These are phyloP conservation scores for Microchirus variegatus DNA, from an alignment of 2,797 vertebrate species.

Conservation along the genomic window DNA sequence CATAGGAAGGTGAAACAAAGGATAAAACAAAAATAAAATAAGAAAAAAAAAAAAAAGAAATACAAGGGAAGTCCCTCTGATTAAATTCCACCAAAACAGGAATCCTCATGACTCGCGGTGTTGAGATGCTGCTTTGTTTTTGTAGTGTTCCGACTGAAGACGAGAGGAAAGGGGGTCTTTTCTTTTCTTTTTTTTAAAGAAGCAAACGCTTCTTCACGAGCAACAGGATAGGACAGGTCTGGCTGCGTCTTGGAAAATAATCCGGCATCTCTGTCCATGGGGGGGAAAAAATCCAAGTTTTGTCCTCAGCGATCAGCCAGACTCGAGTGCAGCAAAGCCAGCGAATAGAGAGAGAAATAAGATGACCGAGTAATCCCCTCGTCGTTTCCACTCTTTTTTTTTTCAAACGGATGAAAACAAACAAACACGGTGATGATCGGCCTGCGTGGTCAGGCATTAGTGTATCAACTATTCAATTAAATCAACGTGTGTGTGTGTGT, in stretches of 20 bases:
- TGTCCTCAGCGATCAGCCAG: constrained; percentile 61
- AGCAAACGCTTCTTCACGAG: constrained; percentile 61
- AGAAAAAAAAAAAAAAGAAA: constrained; percentile 1
- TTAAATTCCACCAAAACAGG: constrained; percentile 56
- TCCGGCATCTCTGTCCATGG: constrained; percentile 69
- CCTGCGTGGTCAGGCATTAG: constrained; percentile 48
- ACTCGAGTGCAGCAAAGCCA: constrained; percentile 58
- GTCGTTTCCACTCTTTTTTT: constrained; percentile 30
- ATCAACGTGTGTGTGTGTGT: constrained; percentile 44
- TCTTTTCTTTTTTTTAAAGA: too few relatives aligned
- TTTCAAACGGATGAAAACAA: constrained; percentile 46
- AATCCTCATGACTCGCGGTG: constrained; percentile 69
- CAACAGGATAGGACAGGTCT: constrained; percentile 61
- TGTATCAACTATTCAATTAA: constrained; percentile 47
- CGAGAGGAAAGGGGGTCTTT: constrained; percentile 75
- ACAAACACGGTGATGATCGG: constrained; percentile 56
- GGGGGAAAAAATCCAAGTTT: constrained; percentile 38
- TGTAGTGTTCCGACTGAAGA: constrained; percentile 80
- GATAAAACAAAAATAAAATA: constrained; percentile 17
- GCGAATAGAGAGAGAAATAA: constrained; percentile 29
- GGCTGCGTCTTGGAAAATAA: constrained; percentile 61
- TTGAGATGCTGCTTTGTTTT: constrained; percentile 62
- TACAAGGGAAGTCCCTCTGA: constrained; percentile 33
- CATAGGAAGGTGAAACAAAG: constrained; percentile 68
- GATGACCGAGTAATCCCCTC: constrained; percentile 55